These are phyloP conservation scores for Mormyrus lacerda DNA, from an alignment of 2,113 vertebrate genomes.

Conservation along the genomic window DNA sequence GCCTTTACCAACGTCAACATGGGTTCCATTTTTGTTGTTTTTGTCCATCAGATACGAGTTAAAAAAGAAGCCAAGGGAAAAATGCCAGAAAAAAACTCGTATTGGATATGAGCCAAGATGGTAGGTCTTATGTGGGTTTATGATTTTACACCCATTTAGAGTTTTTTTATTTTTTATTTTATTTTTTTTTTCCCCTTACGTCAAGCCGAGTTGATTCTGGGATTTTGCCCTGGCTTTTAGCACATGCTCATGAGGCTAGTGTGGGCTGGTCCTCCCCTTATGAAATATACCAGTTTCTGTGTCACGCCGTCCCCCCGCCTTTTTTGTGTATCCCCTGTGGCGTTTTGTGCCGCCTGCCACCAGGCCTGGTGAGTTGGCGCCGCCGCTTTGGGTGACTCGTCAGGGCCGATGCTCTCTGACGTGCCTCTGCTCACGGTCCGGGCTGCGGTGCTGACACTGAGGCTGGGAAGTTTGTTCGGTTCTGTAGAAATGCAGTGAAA, in stretches of 20 bases:
- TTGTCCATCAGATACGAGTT: background rate
- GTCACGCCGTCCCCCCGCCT: background rate
- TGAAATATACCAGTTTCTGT: background rate
- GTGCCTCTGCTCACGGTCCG: background rate
- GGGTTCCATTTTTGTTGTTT: background rate
- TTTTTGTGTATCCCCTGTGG: background rate
- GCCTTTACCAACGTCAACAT: background rate
- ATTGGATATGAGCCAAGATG: background rate
- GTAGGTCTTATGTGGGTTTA: background rate
- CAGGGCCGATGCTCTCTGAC: background rate
- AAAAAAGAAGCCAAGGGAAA: background rate
- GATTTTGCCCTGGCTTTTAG: background rate
- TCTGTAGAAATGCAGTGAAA: background rate
- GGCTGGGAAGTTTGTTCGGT: background rate
- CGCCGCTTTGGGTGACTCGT: background rate
- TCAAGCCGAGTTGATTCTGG: background rate
- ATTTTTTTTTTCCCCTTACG: no score
- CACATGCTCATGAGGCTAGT: background rate
- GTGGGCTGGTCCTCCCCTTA: background rate
- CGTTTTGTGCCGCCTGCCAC: background rate
- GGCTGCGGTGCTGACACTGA: background rate
- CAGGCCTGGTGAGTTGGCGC: background rate
- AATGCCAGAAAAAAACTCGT: background rate
- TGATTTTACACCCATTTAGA: background rate
- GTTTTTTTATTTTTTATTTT: no score